Evolutionary conservation across 2,113 vertebrate species (phyloP).

Genomic region (Dromaius novaehollandiae): DNA sequence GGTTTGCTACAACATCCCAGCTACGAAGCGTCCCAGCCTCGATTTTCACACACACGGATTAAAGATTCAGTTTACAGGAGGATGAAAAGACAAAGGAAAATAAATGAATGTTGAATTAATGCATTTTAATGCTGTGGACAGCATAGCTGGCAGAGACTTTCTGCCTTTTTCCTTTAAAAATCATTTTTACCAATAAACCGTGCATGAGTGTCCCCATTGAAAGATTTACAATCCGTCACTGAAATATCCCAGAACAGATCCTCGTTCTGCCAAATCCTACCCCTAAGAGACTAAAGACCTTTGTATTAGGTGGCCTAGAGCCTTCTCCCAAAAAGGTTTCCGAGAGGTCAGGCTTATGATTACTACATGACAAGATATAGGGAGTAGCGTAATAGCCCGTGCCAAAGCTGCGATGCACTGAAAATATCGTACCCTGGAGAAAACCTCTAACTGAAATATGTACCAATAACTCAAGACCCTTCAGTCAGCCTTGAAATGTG

Average conservation of each 20-base stretch:
- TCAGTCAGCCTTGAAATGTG: conserved; percentile 40
- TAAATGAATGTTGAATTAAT: conserved; percentile 3
- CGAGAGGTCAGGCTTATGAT: conserved; percentile 28
- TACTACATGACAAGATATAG: conserved; percentile 27
- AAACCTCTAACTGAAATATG: conserved; percentile 8
- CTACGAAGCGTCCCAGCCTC: not conserved
- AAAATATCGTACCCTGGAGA: conserved; percentile 47
- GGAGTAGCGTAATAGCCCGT: conserved; percentile 7
- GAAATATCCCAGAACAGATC: not conserved
- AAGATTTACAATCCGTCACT: not conserved
- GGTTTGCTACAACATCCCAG: not conserved
- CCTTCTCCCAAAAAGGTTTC: conserved; percentile 19
- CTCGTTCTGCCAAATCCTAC: not conserved
- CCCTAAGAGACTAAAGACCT: not conserved
- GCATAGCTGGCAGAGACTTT: not conserved
- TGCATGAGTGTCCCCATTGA: accelerated
- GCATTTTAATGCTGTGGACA: not conserved
- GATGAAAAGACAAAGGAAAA: conserved; percentile 1
- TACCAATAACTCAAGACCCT: conserved; percentile 55
- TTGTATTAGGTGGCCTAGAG: not conserved
- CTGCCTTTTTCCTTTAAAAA: conserved; percentile 6
- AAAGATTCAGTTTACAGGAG: not conserved
- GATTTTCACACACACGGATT: not conserved
- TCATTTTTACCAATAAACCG: conserved; percentile 1
- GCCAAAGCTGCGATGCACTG: not conserved